Evolutionary conservation across 2,113 vertebrate species (phyloP).

Genomic region (Felis chaus): DNA sequence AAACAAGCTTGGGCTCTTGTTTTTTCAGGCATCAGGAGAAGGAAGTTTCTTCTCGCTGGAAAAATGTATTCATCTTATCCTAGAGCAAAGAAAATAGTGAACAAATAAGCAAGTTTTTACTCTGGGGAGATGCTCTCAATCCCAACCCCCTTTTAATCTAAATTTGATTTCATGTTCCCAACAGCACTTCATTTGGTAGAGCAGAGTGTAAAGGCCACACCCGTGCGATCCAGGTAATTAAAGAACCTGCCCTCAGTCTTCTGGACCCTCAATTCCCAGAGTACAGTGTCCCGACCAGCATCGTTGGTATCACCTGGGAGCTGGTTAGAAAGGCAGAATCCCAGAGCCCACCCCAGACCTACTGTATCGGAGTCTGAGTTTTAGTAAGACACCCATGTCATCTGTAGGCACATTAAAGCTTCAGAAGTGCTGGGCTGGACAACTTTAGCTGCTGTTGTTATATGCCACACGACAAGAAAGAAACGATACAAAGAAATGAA

Average conservation of each 20-base stretch:
- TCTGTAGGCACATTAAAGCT: background rate
- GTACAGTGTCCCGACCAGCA: background rate
- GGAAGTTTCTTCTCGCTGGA: constrained; percentile 35
- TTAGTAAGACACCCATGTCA: background rate
- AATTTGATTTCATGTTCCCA: background rate
- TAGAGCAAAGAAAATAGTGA: constrained; percentile 58
- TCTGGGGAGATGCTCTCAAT: background rate
- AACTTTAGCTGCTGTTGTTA: background rate
- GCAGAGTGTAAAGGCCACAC: background rate
- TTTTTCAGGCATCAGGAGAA: constrained; percentile 44
- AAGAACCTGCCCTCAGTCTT: background rate
- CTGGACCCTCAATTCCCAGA: background rate
- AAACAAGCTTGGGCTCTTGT: constrained; percentile 22
- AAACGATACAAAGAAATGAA: background rate
- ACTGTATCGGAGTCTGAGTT: background rate
- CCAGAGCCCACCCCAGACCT: background rate
- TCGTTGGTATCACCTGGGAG: background rate
- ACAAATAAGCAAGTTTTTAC: constrained; percentile 15
- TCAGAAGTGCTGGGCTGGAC: background rate
- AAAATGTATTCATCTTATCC: constrained; percentile 60
- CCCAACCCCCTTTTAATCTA: background rate
- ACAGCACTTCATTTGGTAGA: background rate
- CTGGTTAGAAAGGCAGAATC: background rate
- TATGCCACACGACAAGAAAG: background rate
- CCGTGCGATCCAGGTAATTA: background rate